Evolutionary conservation across 2,113 vertebrate species (phyloP).

Genomic region (Turnix velox): DNA sequence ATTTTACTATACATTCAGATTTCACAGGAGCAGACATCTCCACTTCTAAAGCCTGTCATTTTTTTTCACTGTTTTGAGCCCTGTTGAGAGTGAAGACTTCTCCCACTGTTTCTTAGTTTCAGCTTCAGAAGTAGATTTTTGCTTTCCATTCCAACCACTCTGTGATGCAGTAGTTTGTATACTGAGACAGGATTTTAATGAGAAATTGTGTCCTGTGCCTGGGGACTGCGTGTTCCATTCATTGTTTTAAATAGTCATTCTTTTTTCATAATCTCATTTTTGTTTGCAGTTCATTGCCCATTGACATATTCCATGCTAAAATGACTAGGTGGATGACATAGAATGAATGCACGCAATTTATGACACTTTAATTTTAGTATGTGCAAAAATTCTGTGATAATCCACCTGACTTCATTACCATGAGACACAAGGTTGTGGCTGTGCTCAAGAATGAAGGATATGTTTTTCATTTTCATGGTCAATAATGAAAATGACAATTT

Average conservation of each 20-base stretch:
- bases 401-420: background rate
- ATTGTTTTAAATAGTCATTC: background rate
- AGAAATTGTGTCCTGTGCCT: background rate
- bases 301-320: background rate
- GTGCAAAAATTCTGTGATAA: rapidly evolving
- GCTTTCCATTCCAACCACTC: background rate
- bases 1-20: background rate
- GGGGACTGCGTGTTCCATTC: background rate
- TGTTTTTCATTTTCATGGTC: background rate
- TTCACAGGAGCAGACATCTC: background rate
- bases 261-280: background rate
- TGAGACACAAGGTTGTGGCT: background rate
- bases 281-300: background rate
- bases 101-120: background rate
- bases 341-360: background rate
- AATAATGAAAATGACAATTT: background rate
- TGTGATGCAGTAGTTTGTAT: background rate
- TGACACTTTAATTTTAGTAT: background rate
- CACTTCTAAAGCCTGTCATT: background rate
- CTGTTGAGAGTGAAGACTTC: background rate
- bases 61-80: background rate
- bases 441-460: background rate
- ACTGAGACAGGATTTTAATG: background rate
- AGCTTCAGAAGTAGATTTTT: background rate
- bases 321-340: background rate